These are phyloP conservation scores for Syngnathus floridae DNA, from an alignment of 2,113 vertebrate species.

Conservation along the genomic window DNA sequence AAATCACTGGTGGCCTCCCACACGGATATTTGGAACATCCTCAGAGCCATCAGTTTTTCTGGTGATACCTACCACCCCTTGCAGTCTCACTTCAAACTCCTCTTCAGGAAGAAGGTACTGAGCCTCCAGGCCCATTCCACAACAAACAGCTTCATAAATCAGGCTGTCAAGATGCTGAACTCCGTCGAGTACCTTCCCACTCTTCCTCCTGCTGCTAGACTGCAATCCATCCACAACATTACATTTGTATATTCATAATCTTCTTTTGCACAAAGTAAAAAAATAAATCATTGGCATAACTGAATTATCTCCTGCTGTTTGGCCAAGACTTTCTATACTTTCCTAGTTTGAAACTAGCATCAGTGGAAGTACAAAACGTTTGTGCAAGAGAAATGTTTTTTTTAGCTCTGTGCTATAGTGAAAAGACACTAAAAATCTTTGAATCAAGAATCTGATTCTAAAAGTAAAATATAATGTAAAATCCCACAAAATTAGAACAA, in stretches of 20 bases:
- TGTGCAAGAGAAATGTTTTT: background rate
- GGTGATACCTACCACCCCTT: background rate
- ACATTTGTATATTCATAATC: background rate
- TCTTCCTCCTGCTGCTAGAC: background rate
- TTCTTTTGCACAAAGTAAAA: background rate
- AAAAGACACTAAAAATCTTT: background rate
- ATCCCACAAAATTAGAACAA: background rate
- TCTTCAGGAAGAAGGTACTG: background rate
- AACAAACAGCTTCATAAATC: conserved; percentile 5
- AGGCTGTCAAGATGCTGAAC: background rate
- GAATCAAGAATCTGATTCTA: background rate
- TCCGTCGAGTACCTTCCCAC: background rate
- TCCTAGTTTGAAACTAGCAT: too few relatives aligned
- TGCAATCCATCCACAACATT: background rate
- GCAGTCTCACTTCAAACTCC: background rate
- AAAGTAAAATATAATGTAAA: background rate
- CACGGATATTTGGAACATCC: background rate
- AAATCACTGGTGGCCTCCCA: background rate
- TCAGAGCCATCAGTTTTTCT: background rate
- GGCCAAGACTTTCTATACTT: too few relatives aligned
- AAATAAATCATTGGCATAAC: background rate
- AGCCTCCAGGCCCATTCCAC: background rate
- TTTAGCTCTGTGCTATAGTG: background rate
- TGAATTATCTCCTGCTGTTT: too few relatives aligned
- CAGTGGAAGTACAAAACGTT: background rate